Percentiles rank a stretch among this genome's conserved stretches.
These are phyloP conservation scores for Halictus quadricinctus DNA, from an alignment of 2,888 invertebrate species.

Conservation along the genomic window DNA sequence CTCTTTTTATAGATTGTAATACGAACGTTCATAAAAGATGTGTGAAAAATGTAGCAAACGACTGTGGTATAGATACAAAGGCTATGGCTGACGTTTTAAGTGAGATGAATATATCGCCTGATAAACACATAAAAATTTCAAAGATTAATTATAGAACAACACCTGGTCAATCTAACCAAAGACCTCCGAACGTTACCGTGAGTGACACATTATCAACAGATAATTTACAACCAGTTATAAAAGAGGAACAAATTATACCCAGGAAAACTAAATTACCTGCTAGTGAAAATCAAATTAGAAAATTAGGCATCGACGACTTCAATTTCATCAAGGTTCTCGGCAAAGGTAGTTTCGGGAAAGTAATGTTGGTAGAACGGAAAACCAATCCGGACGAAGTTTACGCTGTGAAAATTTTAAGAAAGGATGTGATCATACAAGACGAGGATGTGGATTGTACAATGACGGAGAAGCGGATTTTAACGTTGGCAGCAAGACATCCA, in stretches of 20 bases:
- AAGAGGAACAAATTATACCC: slow-evolving; percentile 42
- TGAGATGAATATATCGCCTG: slow-evolving; percentile 95
- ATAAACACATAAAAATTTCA: slow-evolving; percentile 87
- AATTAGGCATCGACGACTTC: slow-evolving; percentile 93
- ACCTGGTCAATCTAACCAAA: slow-evolving; percentile 59
- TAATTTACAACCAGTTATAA: slow-evolving; percentile 45
- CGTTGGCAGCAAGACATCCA: slow-evolving; percentile 98
- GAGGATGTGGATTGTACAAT: slow-evolving; percentile 99
- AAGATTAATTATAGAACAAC: slow-evolving; percentile 75
- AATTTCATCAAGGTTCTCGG: slow-evolving; percentile 99
- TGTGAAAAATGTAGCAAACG: slow-evolving; percentile 99
- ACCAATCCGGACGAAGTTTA: slow-evolving; percentile 94
- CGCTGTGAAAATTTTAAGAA: slow-evolving; percentile 95
- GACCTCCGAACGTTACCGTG: slow-evolving; percentile 69
- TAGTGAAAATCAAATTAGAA: slow-evolving; percentile 79
- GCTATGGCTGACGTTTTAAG: slow-evolving; percentile 97
- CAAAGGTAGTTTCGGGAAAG: slow-evolving; percentile 99
- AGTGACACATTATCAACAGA: slow-evolving; percentile 61
- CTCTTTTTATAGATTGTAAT: slow-evolving; percentile 88
- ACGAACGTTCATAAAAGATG: slow-evolving; percentile 99
- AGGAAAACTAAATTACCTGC: slow-evolving; percentile 58
- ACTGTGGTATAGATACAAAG: slow-evolving; percentile 99
- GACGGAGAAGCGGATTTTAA: slow-evolving; percentile 98
- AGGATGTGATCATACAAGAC: slow-evolving; percentile 98
- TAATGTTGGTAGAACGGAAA: slow-evolving; percentile 98